These are phyloP conservation scores for Coturnix japonica DNA, from an alignment of 2,113 vertebrate genomes.

Conservation along the genomic window DNA sequence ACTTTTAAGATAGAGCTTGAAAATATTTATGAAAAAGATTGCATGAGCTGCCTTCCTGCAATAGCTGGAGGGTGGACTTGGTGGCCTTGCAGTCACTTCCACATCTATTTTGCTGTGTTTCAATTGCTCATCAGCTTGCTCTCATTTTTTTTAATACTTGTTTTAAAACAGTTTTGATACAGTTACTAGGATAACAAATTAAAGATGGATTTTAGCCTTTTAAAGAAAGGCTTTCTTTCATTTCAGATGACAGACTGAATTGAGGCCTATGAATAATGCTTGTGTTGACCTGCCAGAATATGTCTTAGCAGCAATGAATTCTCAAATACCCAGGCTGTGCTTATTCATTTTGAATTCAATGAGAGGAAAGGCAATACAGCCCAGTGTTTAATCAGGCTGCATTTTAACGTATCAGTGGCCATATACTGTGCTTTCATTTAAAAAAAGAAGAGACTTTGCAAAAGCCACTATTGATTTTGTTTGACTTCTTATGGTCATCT, in stretches of 20 bases:
- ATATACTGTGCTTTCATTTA: background rate
- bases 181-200: slow-evolving; percentile 60
- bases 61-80: background rate
- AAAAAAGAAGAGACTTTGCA: background rate
- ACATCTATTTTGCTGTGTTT: slow-evolving; percentile 7
- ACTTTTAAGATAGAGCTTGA: background rate
- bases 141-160: slow-evolving; percentile 18
- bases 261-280: slow-evolving; percentile 64
- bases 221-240: slow-evolving; percentile 56
- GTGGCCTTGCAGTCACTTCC: background rate
- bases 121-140: slow-evolving; percentile 16
- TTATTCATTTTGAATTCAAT: slow-evolving; percentile 65
- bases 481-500: background rate
- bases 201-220: slow-evolving; percentile 61
- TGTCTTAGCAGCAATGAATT: slow-evolving; percentile 55
- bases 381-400: slow-evolving; percentile 6
- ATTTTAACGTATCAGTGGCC: background rate
- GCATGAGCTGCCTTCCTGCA: background rate
- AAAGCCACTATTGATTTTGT: background rate
- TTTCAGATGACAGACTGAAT: slow-evolving; percentile 64
- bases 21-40: background rate
- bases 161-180: slow-evolving; percentile 43
- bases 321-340: slow-evolving; percentile 53
- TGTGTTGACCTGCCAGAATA: slow-evolving; percentile 69
- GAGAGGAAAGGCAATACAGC: slow-evolving; percentile 38